Conservation (phyloP, 2,113 vertebrate genomes). For the Zosterops lateralis region DNA sequence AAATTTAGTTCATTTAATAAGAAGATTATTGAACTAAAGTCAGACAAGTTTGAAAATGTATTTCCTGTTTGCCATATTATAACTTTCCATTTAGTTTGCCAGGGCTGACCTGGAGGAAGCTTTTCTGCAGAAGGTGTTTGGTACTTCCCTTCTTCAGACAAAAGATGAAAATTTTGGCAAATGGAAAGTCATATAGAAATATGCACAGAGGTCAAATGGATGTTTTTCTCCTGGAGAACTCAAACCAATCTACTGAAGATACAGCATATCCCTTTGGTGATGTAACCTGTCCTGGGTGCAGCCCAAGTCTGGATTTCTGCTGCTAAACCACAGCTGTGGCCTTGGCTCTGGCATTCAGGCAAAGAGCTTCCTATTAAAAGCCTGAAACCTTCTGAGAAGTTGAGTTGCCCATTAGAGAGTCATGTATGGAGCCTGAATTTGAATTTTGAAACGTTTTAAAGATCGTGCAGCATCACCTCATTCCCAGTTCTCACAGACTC, state of each 20-base stretch:
- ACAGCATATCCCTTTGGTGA: not conserved
- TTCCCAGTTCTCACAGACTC: not conserved
- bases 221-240: not conserved
- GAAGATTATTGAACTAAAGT: conserved; percentile 47
- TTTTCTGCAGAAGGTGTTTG: not conserved
- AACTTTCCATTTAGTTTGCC: conserved; percentile 17
- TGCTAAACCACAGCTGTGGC: not conserved
- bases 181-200: not conserved
- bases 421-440: not conserved
- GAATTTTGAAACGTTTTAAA: not conserved
- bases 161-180: not conserved
- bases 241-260: not conserved
- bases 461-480: not conserved
- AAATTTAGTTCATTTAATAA: conserved; percentile 44
- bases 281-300: not conserved
- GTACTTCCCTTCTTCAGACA: not conserved
- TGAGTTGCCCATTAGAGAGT: not conserved
- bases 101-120: not conserved
- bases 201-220: not conserved
- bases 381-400: not conserved
- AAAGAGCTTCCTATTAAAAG: not conserved
- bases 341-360: not conserved
- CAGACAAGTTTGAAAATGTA: conserved; percentile 30
- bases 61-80: not conserved
- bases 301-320: not conserved